Conservation (phyloP, 2,888 invertebrate species). For the Phengaris arion region DNA sequence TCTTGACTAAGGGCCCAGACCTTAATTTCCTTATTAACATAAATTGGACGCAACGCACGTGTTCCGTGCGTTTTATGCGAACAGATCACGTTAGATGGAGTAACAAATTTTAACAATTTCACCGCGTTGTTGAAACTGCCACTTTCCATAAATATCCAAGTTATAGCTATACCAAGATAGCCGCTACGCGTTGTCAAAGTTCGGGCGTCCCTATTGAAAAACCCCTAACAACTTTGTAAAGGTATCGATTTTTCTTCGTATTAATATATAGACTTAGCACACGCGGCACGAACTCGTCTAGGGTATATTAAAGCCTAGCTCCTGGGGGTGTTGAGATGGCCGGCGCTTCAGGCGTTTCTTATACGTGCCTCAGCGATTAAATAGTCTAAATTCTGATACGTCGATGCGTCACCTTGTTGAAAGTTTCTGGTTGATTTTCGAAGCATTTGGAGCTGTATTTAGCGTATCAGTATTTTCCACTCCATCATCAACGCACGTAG, state of each 20-base stretch:
- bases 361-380: neutral
- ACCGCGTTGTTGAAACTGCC: too few species aligned
- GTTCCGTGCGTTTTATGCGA: too few species aligned
- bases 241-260: neutral
- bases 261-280: neutral
- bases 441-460: neutral
- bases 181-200: too few species aligned
- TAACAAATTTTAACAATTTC: too few species aligned
- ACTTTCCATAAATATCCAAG: too few species aligned
- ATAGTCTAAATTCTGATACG: neutral
- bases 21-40: too few species aligned
- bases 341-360: neutral
- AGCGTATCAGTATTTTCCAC: neutral
- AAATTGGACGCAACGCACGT: too few species aligned
- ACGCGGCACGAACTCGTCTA: neutral
- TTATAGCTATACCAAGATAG: too few species aligned
- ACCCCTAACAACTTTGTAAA: neutral
- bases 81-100: too few species aligned
- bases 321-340: neutral
- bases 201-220: too few species aligned
- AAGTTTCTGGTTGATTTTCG: neutral
- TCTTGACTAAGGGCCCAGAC: too few species aligned
- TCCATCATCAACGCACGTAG: too few species aligned
- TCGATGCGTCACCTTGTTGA: neutral
- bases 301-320: neutral